phyloP scores from a whole-genome alignment of 2,888 invertebrate species.

The Ennomos fuscantarius region DNA sequence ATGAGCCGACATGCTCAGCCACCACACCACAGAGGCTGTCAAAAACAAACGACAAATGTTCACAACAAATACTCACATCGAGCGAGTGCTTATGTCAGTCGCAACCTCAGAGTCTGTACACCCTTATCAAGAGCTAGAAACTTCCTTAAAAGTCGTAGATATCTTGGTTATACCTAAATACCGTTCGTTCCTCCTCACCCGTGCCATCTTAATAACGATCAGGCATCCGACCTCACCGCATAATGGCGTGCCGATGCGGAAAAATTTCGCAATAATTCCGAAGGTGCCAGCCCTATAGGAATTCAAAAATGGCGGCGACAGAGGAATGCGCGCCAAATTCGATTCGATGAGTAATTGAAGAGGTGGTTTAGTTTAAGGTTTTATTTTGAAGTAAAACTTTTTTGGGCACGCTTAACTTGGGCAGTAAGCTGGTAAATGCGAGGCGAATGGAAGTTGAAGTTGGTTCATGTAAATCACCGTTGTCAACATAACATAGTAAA shows the following conservation, averaged over 20 bases:
- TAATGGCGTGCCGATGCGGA: constrained; percentile 76
- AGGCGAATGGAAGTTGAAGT: too few relatives aligned
- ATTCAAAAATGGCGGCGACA: constrained; percentile 67
- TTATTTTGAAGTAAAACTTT: constrained; percentile 3
- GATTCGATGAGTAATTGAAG: constrained; percentile 43
- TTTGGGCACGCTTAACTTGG: too few relatives aligned
- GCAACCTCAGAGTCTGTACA: too few relatives aligned
- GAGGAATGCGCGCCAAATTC: constrained; percentile 40
- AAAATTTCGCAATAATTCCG: constrained; percentile 71
- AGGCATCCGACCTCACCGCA: constrained; percentile 53
- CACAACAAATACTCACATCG: too few relatives aligned
- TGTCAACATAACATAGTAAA: too few relatives aligned
- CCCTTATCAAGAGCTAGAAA: too few relatives aligned
- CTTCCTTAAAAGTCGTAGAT: not conserved
- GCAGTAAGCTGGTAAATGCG: too few relatives aligned
- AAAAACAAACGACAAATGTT: too few relatives aligned
- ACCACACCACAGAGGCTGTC: too few relatives aligned
- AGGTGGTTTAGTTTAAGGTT: constrained; percentile 15
- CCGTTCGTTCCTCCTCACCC: constrained; percentile 43
- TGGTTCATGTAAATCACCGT: too few relatives aligned
- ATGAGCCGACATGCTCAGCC: too few relatives aligned
- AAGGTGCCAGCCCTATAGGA: constrained; percentile 64
- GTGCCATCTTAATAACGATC: constrained; percentile 61
- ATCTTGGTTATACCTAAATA: constrained; percentile 35
- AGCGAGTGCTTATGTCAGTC: too few relatives aligned